Base-by-base conservation (phyloP, 2,113 vertebrate species). In the Oryzias woworae region DNA sequence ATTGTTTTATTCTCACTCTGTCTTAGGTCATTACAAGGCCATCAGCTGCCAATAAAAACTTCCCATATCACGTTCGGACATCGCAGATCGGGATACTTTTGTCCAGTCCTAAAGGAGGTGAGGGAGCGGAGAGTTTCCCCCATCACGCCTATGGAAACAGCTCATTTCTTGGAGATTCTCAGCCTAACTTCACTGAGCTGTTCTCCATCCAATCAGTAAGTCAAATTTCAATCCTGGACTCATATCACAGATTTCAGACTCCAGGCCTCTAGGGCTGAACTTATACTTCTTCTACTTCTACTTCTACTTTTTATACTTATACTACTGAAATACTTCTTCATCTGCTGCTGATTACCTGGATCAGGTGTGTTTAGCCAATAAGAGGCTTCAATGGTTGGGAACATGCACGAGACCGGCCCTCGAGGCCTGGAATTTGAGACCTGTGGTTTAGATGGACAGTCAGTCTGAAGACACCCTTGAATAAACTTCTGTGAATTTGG, bases 31-130 rank as follows among this genome's bases (percentile, higher is more conserved):
- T 97, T 86, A 97, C 95, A 0, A 91, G 95, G 15, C 95, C 95
- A 1, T 97, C 95, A 0, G 95, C 95, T 8, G 95, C 95, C 89
- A 97, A 96, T 87, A 95, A 95, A 87, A 97, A 97, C 86, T 97
- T 97, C 81, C 95, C 95, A 0, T 97, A 96, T 82, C 95, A 97
- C 3, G 95, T 97, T 52, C 92, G 95, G 61, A 97, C 95, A 0
- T 97, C 95, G 13, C 95, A 97, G 88, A 97, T 97, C 0, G 95
- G 94, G 23, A 94, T 93, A 28, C 84, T 93, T 52, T 81, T 91
- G 65, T 92, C 91, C 47, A 93, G 91, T 68, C 92, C 92, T 0
- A 91, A 92, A 78, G 91, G 78, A 48, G 92, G 87, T 15, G 90
- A 86, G 51, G 88, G 80, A 2, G 78, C 81, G 0, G 92, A 94